These are phyloP conservation scores for Epicampocera succincta DNA, from an alignment of 2,888 invertebrate species.

Conservation along the genomic window DNA sequence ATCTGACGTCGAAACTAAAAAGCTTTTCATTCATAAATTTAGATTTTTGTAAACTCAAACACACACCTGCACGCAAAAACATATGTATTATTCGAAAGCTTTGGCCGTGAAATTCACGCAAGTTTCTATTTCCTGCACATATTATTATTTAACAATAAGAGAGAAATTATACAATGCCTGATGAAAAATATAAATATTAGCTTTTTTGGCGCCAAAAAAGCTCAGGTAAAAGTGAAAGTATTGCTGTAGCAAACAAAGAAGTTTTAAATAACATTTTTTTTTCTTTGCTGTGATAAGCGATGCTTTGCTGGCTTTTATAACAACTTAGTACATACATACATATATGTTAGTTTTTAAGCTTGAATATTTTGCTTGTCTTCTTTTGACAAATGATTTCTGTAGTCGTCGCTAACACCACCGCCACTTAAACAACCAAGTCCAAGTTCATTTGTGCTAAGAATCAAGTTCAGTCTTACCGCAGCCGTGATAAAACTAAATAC, in stretches of 20 bases:
- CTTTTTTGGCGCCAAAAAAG: slow-evolving; percentile 59
- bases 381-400: slow-evolving; percentile 8
- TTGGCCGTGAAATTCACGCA: slow-evolving; percentile 44
- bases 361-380: slow-evolving; percentile 13
- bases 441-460: slow-evolving; percentile 66
- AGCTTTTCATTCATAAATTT: slow-evolving; percentile 63
- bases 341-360: slow-evolving; percentile 13
- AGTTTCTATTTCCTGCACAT: slow-evolving; percentile 28
- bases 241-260: slow-evolving; percentile 8
- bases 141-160: neutral
- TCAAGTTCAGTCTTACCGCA: slow-evolving; percentile 67
- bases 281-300: neutral
- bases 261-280: slow-evolving; percentile 17
- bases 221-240: slow-evolving; percentile 10
- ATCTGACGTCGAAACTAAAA: slow-evolving; percentile 55
- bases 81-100: slow-evolving; percentile 28
- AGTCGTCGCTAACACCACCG: slow-evolving; percentile 15
- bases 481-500: slow-evolving; percentile 47
- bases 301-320: slow-evolving; percentile 1
- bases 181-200: neutral
- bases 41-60: neutral
- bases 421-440: slow-evolving; percentile 59
- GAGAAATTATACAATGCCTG: neutral
- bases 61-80: neutral
- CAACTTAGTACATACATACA: slow-evolving; percentile 4